Conservation (phyloP, 2,797 vertebrate species). For the Pseudomugil tenellus region DNA sequence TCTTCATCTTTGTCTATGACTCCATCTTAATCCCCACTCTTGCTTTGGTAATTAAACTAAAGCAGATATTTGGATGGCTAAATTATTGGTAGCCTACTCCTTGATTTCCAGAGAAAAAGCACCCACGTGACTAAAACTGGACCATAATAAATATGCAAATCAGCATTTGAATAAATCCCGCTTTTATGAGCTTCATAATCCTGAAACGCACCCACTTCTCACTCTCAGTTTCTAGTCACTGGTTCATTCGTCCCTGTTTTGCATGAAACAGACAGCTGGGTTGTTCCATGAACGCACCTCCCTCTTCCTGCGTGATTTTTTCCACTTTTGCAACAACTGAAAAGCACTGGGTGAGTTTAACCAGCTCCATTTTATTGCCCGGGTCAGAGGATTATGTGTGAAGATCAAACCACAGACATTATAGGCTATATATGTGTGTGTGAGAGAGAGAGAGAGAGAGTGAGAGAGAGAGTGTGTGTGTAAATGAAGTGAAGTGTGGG, state of each 20-base stretch:
- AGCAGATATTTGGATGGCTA: neutral
- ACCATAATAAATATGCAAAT: neutral
- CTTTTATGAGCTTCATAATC: neutral
- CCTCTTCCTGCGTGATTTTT: slow-evolving; percentile 67
- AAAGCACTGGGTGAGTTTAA: slow-evolving; percentile 5
- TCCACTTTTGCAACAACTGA: slow-evolving; percentile 33
- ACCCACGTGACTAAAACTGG: neutral
- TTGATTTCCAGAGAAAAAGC: neutral
- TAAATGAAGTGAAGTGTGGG: neutral
- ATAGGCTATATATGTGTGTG: neutral
- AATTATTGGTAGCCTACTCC: no score
- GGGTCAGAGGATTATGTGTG: slow-evolving; percentile 30
- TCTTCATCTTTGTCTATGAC: neutral
- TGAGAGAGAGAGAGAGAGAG: no score
- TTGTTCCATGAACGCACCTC: slow-evolving; percentile 71
- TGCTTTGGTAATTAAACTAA: neutral
- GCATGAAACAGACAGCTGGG: slow-evolving; percentile 58
- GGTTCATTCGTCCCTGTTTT: slow-evolving; percentile 22
- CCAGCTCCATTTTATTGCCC: slow-evolving; percentile 19
- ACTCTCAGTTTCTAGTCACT: slow-evolving; percentile 14
- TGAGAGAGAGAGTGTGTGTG: no score
- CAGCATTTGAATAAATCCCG: neutral
- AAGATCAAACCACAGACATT: neutral
- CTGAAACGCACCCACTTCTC: neutral
- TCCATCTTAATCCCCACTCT: neutral